A percentile compares a stretch with the other conserved stretches of the same genome.
Evolutionary conservation across 2,113 vertebrate genomes (phyloP).

Genomic region (Himantopus leucocephalus): DNA sequence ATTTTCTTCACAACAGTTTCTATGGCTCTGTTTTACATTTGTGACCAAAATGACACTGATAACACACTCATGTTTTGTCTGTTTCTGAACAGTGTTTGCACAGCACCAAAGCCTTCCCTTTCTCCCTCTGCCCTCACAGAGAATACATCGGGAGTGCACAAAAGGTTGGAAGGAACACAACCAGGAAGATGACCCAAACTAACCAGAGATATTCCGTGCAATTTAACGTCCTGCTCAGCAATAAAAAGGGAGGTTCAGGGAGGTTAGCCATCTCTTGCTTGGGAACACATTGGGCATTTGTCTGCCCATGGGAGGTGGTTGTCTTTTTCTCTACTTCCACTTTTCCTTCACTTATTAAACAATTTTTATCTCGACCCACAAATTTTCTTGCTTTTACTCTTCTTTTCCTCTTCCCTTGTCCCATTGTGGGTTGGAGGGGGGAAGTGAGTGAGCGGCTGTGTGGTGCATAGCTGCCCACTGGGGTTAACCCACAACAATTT

Average conservation of each 20-base stretch:
- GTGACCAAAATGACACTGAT: background rate
- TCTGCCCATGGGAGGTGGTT: background rate
- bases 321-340: background rate
- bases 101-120: background rate
- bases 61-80: background rate
- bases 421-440: no score
- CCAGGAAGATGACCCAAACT: background rate
- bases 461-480: background rate
- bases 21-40: background rate
- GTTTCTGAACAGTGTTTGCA: background rate
- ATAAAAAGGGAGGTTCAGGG: background rate
- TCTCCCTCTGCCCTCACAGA: background rate
- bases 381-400: background rate
- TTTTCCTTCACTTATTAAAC: background rate
- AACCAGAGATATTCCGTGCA: background rate
- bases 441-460: fast-evolving
- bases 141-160: fast-evolving
- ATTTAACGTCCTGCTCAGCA: background rate
- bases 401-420: background rate
- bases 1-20: background rate
- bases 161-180: background rate
- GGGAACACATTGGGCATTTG: background rate
- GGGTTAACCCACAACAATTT: background rate
- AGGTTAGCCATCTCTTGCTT: background rate
- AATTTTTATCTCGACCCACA: background rate